Conservation (phyloP, 1,140 invertebrate genomes). For the Pseudomyrmex sp. region DNA sequence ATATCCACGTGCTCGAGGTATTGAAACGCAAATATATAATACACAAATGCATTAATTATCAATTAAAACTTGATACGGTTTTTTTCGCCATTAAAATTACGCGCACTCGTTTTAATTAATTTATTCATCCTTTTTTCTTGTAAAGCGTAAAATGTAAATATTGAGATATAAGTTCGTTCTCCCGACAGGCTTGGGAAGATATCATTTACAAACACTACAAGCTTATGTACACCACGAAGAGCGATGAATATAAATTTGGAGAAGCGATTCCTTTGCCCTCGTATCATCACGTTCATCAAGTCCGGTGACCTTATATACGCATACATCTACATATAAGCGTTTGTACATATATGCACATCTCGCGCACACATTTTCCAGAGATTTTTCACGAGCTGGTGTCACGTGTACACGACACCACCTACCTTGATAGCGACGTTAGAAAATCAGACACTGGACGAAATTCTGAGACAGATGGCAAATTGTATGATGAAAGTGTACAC, state of each 20-base stretch:
- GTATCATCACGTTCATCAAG: constrained; percentile 72
- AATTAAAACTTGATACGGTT: constrained; percentile 5
- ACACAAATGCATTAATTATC: background rate
- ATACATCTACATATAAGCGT: constrained; percentile 3
- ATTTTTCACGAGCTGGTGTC: constrained; percentile 71
- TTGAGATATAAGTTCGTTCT: constrained; percentile 1
- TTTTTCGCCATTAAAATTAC: background rate
- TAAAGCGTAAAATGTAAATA: constrained; percentile 6
- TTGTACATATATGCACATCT: background rate
- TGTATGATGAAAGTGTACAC: constrained; percentile 73
- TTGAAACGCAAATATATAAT: constrained; percentile 12
- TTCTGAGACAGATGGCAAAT: constrained; percentile 69
- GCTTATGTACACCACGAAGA: constrained; percentile 41
- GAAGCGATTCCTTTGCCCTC: constrained; percentile 67
- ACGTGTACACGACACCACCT: constrained; percentile 64
- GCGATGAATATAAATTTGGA: constrained; percentile 49
- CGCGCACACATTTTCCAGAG: constrained; percentile 55
- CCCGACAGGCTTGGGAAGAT: constrained; percentile 71
- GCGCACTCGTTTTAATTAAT: background rate
- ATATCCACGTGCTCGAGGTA: constrained; percentile 75
- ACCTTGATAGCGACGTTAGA: constrained; percentile 64
- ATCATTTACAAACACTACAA: constrained; percentile 73
- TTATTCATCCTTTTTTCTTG: background rate
- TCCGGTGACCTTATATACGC: constrained; percentile 38
- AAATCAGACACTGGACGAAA: constrained; percentile 48